Percentiles rank a stretch among this genome's conserved stretches.
Evolutionary conservation across 2,888 invertebrate genomes (phyloP).

Genomic region (Psylliodes chrysocephalus): DNA sequence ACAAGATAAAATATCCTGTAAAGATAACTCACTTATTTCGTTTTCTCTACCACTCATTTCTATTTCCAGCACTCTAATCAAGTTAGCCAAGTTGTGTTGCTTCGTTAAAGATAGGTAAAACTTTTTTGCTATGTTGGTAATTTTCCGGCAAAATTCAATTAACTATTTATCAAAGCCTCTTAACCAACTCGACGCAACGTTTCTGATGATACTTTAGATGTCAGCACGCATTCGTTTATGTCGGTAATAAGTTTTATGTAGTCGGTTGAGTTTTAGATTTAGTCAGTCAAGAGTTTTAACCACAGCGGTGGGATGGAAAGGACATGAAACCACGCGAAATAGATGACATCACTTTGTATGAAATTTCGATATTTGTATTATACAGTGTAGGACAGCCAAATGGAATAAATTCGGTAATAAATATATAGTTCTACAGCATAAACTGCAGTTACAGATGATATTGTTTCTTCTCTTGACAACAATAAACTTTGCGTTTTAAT

Average conservation of each 20-base stretch:
- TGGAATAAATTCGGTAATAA: too few relatives aligned
- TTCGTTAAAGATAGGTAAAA: constrained; percentile 40
- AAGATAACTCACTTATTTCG: constrained; percentile 33
- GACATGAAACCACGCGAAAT: too few relatives aligned
- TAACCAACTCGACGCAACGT: constrained; percentile 26
- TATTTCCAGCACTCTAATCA: constrained; percentile 34
- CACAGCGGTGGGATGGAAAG: too few relatives aligned
- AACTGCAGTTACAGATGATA: too few relatives aligned
- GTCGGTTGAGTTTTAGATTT: too few relatives aligned
- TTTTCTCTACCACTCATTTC: constrained; percentile 32
- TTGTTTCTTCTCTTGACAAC: too few relatives aligned
- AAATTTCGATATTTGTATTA: too few relatives aligned
- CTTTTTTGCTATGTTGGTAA: constrained; percentile 42
- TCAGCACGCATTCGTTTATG: constrained; percentile 17
- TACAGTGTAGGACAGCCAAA: too few relatives aligned
- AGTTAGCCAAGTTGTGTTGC: constrained; percentile 39
- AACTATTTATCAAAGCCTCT: constrained; percentile 42
- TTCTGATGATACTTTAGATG: constrained; percentile 7
- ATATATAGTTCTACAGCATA: too few relatives aligned
- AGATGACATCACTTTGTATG: too few relatives aligned
- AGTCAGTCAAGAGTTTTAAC: too few relatives aligned
- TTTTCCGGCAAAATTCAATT: constrained; percentile 42
- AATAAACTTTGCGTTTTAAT: too few relatives aligned
- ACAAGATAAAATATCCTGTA: constrained; percentile 22
- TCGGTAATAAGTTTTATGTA: not conserved